These are phyloP conservation scores for Halcyon smyrnensis DNA, from an alignment of 2,797 vertebrate genomes.

Conservation along the genomic window DNA sequence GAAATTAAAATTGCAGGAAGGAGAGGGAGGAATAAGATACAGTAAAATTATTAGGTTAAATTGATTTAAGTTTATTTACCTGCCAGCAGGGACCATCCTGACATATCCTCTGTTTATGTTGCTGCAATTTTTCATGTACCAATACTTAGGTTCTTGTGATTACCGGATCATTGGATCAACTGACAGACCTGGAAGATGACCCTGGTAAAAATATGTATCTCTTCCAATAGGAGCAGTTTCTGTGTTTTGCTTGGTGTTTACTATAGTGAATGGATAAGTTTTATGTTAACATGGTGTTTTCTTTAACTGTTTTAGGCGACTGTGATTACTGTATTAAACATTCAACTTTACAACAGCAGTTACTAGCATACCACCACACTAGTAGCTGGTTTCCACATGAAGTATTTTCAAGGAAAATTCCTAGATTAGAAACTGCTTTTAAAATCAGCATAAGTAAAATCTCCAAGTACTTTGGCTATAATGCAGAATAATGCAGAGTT, in stretches of 20 bases:
- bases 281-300: not conserved
- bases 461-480: not conserved
- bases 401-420: not conserved
- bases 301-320: not conserved
- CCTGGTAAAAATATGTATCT: not conserved
- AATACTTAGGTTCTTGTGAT: not conserved
- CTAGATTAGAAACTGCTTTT: not conserved
- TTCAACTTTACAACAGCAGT: not conserved
- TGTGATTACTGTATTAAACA: fast-evolving
- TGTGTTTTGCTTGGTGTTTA: not conserved
- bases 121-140: not conserved
- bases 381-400: not conserved
- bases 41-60: not conserved
- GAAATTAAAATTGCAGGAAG: not conserved
- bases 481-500: not conserved
- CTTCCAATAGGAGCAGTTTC: not conserved
- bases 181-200: not conserved
- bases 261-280: not conserved
- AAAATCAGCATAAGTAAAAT: not conserved
- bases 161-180: not conserved
- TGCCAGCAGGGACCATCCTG: not conserved
- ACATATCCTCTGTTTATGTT: not conserved
- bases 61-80: not conserved
- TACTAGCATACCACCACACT: not conserved
- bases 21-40: not conserved